Conservation (phyloP, 2,888 invertebrate genomes). For the Xylota sylvarum region DNA sequence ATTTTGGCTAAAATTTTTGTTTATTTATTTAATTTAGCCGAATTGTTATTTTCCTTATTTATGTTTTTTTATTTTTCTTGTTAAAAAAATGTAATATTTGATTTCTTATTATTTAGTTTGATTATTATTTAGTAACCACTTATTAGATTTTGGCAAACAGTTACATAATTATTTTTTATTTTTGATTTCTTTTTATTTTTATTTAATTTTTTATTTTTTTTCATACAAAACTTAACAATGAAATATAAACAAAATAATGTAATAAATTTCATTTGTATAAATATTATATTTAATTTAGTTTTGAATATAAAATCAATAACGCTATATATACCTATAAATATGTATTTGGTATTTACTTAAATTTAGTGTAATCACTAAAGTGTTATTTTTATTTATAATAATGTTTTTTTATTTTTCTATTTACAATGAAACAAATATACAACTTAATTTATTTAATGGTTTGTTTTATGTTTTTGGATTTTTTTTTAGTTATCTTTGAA, state of each 20-base stretch:
- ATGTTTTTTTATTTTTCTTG: conserved; percentile 17
- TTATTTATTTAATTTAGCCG: conserved; percentile 2
- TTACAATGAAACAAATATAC: conserved; percentile 75
- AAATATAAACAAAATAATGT: conserved; percentile 34
- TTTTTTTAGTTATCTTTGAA: conserved; percentile 11
- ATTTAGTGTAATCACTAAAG: conserved; percentile 34
- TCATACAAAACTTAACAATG: conserved; percentile 62
- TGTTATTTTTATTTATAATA: conserved; percentile 26
- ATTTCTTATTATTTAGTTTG: conserved; percentile 22
- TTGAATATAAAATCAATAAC: conserved; percentile 62
- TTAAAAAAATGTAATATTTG: conserved; percentile 3
- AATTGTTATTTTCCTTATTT: conserved; percentile 8
- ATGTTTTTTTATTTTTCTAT: conserved; percentile 41
- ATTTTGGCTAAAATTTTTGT: conserved; percentile 4
- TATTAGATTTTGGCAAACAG: conserved; percentile 36
- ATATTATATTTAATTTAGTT: conserved; percentile 32
- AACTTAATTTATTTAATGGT: conserved; percentile 36
- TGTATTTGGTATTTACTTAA: conserved; percentile 33
- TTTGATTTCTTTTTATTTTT: conserved; percentile 16
- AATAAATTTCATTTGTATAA: conserved; percentile 42
- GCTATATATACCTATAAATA: conserved; percentile 41
- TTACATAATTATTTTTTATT: conserved; percentile 8
- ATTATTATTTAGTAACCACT: conserved; percentile 35
- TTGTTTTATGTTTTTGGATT: conserved; percentile 22
- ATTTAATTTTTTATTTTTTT: conserved; percentile 12